phyloP scores from a whole-genome alignment of 2,113 vertebrate species.

The Rousettus leschenaultii region DNA sequence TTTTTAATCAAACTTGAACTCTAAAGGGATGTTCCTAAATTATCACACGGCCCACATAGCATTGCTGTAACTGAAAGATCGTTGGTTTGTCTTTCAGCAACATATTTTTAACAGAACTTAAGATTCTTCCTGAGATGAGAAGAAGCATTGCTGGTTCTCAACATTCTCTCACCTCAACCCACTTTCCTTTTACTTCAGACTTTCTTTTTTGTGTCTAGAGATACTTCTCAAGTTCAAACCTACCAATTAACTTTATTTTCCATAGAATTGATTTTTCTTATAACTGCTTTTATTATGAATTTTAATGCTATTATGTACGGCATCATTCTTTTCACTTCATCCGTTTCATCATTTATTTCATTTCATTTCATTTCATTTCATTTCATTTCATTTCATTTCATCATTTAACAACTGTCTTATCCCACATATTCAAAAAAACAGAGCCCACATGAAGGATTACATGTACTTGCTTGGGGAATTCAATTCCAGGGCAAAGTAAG shows the following conservation, averaged over 20 bases:
- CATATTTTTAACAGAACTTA: neutral
- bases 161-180: neutral
- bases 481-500: neutral
- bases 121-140: neutral
- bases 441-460: neutral
- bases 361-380: no score
- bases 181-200: neutral
- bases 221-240: neutral
- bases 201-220: neutral
- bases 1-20: neutral
- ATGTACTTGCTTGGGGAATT: neutral
- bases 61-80: neutral
- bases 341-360: no score
- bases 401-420: neutral
- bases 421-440: neutral
- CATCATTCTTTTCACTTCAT: neutral
- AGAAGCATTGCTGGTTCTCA: neutral
- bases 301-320: neutral
- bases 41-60: neutral
- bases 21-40: neutral
- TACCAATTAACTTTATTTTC: conserved; percentile 13
- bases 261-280: neutral
- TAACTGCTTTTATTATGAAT: neutral
- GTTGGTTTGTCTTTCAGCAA: neutral
- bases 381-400: no score